Percentiles rank a stretch among this genome's conserved stretches.
Evolutionary conservation across 2,113 vertebrate genomes (phyloP).

Genomic region (Zapus hudsonius): DNA sequence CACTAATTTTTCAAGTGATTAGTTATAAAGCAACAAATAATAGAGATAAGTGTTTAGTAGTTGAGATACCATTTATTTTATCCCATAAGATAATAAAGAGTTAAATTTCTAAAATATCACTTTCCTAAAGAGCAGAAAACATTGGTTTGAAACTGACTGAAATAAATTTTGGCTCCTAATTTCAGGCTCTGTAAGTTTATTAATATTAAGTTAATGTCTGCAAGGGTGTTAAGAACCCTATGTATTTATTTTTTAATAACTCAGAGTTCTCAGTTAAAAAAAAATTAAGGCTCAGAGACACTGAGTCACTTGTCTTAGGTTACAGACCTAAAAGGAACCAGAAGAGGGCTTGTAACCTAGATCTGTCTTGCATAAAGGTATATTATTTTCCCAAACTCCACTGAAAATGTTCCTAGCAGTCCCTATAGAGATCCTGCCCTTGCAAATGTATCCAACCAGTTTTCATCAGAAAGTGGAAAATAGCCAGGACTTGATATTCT

Average conservation of each 20-base stretch:
- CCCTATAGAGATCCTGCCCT: constrained; percentile 2
- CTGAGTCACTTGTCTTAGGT: not conserved
- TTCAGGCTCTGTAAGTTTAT: not conserved
- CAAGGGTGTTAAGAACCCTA: not conserved
- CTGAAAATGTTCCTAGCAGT: constrained; percentile 34
- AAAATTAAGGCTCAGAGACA: not conserved
- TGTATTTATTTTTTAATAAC: not conserved
- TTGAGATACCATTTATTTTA: not conserved
- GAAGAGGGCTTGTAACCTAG: not conserved
- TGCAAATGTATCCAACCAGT: constrained; percentile 20
- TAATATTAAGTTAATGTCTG: not conserved
- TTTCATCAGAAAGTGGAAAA: constrained; percentile 61
- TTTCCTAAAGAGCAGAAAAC: not conserved
- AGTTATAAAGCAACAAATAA: not conserved
- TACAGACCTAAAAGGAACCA: not conserved
- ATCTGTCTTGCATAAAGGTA: not conserved
- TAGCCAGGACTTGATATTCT: constrained; percentile 45
- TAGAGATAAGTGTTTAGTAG: not conserved
- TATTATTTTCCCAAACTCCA: not conserved
- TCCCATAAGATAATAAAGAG: not conserved
- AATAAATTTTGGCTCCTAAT: not conserved
- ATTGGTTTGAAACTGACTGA: not conserved
- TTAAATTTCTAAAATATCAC: not conserved
- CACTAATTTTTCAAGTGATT: not conserved
- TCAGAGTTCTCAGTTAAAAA: not conserved